A percentile compares a stretch with the other conserved stretches of the same genome.
Evolutionary conservation across 2,113 vertebrate genomes (phyloP).

Genomic region (Ceyx melanurus): DNA sequence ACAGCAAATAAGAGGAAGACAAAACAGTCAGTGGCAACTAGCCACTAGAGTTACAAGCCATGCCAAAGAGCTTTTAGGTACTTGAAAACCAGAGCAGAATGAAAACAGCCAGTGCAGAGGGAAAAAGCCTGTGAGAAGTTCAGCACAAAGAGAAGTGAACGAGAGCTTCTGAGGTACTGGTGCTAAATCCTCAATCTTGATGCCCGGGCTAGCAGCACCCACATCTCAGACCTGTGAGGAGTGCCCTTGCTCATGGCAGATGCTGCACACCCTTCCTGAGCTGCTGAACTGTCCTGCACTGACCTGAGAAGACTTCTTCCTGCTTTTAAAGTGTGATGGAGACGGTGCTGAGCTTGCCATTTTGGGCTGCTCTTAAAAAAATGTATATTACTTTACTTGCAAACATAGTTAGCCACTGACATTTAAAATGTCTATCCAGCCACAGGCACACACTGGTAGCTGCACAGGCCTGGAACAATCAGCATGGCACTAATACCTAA

Average conservation of each 20-base stretch:
- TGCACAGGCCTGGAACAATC: slow-evolving; percentile 53
- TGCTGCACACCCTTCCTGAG: neutral
- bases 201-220: neutral
- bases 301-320: neutral
- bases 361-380: slow-evolving; percentile 55
- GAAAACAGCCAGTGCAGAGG: neutral
- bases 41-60: neutral
- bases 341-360: neutral
- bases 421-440: slow-evolving; percentile 54
- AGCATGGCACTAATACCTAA: slow-evolving; percentile 36
- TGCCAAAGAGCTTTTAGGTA: neutral
- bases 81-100: neutral
- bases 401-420: slow-evolving; percentile 39
- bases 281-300: neutral
- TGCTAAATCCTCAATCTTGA: neutral
- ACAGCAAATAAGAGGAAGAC: neutral
- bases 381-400: slow-evolving; percentile 32
- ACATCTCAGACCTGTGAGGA: neutral
- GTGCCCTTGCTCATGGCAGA: neutral
- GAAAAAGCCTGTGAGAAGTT: neutral
- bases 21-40: neutral
- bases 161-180: neutral
- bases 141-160: neutral
- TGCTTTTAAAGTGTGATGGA: neutral
- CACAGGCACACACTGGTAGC: slow-evolving; percentile 44